Evolutionary conservation across 2,797 vertebrate species (phyloP).

Genomic region (Melanotaenia boesemani): DNA sequence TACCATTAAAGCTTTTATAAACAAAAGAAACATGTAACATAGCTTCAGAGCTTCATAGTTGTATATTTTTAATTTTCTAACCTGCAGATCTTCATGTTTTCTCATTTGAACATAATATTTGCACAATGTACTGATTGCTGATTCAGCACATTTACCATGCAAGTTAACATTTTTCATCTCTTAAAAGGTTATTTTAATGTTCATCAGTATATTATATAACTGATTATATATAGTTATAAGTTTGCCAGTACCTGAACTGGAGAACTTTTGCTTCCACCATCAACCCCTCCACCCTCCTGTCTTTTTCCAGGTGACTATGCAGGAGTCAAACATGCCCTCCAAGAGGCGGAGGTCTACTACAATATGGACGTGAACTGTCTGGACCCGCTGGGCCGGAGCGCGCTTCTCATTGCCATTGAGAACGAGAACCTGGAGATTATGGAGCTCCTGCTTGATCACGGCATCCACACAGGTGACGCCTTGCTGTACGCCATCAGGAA

Average conservation of each 20-base stretch:
- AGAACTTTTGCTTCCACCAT: neutral
- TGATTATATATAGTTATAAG: neutral
- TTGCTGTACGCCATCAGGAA: slow-evolving; percentile 95
- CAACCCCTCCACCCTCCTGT: no score
- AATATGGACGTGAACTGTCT: slow-evolving; percentile 98
- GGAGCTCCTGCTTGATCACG: slow-evolving; percentile 93
- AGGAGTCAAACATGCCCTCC: slow-evolving; percentile 92
- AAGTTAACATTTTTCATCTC: no score
- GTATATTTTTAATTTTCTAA: no score
- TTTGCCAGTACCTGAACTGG: neutral
- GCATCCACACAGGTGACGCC: slow-evolving; percentile 93
- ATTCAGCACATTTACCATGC: no score
- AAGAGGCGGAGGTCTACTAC: slow-evolving; percentile 96
- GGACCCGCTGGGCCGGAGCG: slow-evolving; percentile 94
- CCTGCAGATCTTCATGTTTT: no score
- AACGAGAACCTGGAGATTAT: slow-evolving; percentile 98
- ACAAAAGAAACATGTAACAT: no score
- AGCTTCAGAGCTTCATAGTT: no score
- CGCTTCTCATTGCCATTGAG: slow-evolving; percentile 96
- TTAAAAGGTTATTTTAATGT: neutral
- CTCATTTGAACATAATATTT: no score
- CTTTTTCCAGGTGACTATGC: slow-evolving; percentile 89
- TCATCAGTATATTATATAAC: neutral
- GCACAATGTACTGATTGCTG: no score
- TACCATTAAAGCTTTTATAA: no score